These are phyloP conservation scores for Chirona hameri DNA, from an alignment of 2,888 invertebrate genomes.

Conservation along the genomic window DNA sequence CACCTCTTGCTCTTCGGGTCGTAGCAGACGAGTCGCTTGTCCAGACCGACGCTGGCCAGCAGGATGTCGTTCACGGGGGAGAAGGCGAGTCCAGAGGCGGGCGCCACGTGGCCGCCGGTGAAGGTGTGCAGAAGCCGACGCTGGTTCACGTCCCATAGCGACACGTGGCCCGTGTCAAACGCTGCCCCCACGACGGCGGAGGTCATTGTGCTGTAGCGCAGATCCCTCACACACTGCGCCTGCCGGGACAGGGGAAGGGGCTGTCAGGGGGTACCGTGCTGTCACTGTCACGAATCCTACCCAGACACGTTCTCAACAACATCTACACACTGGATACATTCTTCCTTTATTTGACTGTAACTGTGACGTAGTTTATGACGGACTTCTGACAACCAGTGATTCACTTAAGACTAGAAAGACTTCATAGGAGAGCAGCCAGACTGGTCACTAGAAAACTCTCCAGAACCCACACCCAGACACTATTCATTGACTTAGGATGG, in stretches of 20 bases:
- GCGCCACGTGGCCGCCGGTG: slow-evolving; percentile 45
- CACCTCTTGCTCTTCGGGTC: slow-evolving; percentile 47
- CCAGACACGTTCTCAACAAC: too few species aligned
- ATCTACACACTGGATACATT: too few species aligned
- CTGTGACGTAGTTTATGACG: too few species aligned
- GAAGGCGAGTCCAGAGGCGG: slow-evolving; percentile 48
- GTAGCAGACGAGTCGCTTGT: slow-evolving; percentile 48
- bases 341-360: too few species aligned
- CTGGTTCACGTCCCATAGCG: slow-evolving; percentile 47
- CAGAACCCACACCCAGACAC: too few species aligned
- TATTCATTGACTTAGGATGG: too few species aligned
- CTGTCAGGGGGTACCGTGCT: neutral
- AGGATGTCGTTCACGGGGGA: slow-evolving; percentile 49
- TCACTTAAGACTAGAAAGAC: too few species aligned
- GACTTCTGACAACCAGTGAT: too few species aligned
- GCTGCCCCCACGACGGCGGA: slow-evolving; percentile 45
- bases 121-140: slow-evolving; percentile 45
- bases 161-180: slow-evolving; percentile 47
- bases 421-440: too few species aligned
- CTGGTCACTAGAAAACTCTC: too few species aligned
- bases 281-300: too few species aligned
- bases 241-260: neutral
- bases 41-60: slow-evolving; percentile 48
- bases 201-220: neutral
- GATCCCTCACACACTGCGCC: slow-evolving; percentile 2